Conservation (phyloP, 2,888 invertebrate species). For the Agonopterix heracliana region DNA sequence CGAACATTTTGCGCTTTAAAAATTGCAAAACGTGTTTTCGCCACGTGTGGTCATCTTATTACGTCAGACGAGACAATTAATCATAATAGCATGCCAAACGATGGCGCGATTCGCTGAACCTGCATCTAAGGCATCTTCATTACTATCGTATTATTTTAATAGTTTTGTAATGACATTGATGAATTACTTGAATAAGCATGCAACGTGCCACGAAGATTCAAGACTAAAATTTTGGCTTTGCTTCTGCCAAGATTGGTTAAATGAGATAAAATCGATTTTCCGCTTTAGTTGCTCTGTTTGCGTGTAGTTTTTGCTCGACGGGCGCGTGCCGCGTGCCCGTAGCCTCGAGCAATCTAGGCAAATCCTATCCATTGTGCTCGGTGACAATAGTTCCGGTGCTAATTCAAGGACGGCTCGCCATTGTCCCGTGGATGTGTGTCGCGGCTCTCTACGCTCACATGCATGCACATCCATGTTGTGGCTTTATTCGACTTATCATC, state of each 20-base stretch:
- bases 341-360: constrained; percentile 48
- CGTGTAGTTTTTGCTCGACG: constrained; percentile 36
- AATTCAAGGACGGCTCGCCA: constrained; percentile 64
- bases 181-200: constrained; percentile 15
- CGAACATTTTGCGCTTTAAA: constrained; percentile 6
- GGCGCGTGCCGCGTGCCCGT: constrained; percentile 36
- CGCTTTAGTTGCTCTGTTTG: constrained; percentile 31
- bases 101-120: constrained; percentile 20
- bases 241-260: neutral
- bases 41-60: constrained; percentile 12
- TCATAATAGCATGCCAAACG: constrained; percentile 26
- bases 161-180: constrained; percentile 29
- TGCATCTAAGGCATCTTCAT: constrained; percentile 28
- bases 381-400: constrained; percentile 66
- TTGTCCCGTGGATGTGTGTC: constrained; percentile 46
- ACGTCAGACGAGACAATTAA: constrained; percentile 25
- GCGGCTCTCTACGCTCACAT: constrained; percentile 16
- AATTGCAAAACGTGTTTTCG: constrained; percentile 11
- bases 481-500: constrained; percentile 3
- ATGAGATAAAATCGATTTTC: constrained; percentile 15
- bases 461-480: neutral
- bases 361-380: constrained; percentile 62
- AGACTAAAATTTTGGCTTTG: no score
- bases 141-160: constrained; percentile 26
- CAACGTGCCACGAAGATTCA: no score